Percentiles rank a stretch among this genome's conserved stretches.
Evolutionary conservation across 23 tunicate genomes (phyloP).

Genomic region (Halocynthia roretzi): DNA sequence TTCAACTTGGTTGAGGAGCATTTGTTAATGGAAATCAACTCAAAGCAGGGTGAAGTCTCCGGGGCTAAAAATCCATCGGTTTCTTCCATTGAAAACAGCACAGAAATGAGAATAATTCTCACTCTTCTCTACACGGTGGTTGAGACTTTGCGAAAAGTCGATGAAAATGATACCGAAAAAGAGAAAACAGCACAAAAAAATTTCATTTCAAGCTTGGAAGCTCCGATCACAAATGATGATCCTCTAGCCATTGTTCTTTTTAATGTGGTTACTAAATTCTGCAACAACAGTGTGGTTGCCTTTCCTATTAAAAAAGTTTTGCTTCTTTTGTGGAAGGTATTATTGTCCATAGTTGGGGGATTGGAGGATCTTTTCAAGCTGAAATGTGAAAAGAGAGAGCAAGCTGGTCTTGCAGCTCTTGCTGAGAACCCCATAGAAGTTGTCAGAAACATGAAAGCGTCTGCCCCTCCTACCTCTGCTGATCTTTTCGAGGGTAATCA

Average conservation of each 20-base stretch:
- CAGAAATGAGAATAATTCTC: slow-evolving; percentile 39
- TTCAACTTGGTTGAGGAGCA: slow-evolving; percentile 44
- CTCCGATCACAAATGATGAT: slow-evolving; percentile 45
- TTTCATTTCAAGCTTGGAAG: slow-evolving; percentile 19
- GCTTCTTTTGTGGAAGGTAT: slow-evolving; percentile 68
- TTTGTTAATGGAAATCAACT: slow-evolving; percentile 74
- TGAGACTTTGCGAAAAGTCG: slow-evolving; percentile 52
- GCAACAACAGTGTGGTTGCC: slow-evolving; percentile 33
- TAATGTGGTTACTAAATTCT: slow-evolving; percentile 70
- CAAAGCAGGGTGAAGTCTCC: slow-evolving; percentile 5
- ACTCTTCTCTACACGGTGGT: slow-evolving; percentile 74
- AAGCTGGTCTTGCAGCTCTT: slow-evolving; percentile 37
- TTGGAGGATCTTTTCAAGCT: slow-evolving; percentile 27
- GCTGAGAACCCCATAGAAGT: slow-evolving; percentile 65
- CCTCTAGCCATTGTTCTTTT: slow-evolving; percentile 50
- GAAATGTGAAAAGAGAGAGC: slow-evolving; percentile 40
- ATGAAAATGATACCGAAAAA: slow-evolving; percentile 24
- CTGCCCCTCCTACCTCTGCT: slow-evolving; percentile 78
- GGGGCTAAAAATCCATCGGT: slow-evolving; percentile 36
- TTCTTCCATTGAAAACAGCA: slow-evolving; percentile 49
- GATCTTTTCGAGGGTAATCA: slow-evolving; percentile 68
- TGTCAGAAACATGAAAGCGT: slow-evolving; percentile 73
- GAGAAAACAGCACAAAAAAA: neutral
- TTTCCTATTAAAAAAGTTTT: slow-evolving; percentile 83
- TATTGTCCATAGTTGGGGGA: slow-evolving; percentile 75